Evolutionary conservation across 1,140 invertebrate species (phyloP).

Genomic region (Calephelis nemesis): DNA sequence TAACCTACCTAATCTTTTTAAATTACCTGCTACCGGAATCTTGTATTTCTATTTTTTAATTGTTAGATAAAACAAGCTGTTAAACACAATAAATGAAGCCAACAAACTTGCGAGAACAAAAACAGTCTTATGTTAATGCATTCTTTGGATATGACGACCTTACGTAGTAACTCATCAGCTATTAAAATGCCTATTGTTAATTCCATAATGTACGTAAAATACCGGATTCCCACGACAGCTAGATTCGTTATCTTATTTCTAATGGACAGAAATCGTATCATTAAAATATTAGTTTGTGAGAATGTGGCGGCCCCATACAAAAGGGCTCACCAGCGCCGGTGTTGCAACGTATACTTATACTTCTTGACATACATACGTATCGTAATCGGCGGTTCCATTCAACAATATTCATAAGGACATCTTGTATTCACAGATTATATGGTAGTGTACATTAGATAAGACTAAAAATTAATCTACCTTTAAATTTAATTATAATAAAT

Average conservation of each 20-base stretch:
- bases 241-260: slow-evolving; percentile 1
- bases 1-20: too few relatives aligned
- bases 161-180: slow-evolving; percentile 7
- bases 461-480: too few relatives aligned
- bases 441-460: too few relatives aligned
- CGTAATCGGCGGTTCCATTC: slow-evolving; percentile 26
- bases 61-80: too few relatives aligned
- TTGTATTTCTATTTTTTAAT: too few relatives aligned
- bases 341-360: too few relatives aligned
- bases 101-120: not conserved
- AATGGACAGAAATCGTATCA: slow-evolving; percentile 17
- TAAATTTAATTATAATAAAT: too few relatives aligned
- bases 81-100: not conserved
- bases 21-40: too few relatives aligned
- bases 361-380: slow-evolving; percentile 65
- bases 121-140: slow-evolving; percentile 6
- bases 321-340: slow-evolving; percentile 49
- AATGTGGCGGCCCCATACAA: slow-evolving; percentile 35
- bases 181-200: slow-evolving; percentile 16
- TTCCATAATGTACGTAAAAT: slow-evolving; percentile 8
- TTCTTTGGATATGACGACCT: slow-evolving; percentile 14
- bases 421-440: not conserved
- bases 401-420: slow-evolving; percentile 42
- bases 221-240: not conserved
- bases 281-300: slow-evolving; percentile 11